Evolutionary conservation across 2,113 vertebrate species (phyloP), one percentile per base, ranked within the genome.

Genomic region (Suricata suricatta): DNA sequence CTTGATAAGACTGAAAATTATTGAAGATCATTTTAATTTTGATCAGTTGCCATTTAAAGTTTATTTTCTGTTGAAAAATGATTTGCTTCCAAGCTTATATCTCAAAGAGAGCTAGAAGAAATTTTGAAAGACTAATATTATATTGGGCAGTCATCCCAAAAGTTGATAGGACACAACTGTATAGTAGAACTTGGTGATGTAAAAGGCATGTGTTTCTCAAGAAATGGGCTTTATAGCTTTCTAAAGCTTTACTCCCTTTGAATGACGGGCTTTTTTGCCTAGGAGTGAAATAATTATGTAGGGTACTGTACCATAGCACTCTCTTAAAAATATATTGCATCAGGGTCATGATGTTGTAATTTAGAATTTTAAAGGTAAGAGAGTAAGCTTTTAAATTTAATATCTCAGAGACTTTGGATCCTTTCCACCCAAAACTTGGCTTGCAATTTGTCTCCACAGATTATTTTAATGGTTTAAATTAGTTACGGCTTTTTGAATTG

Each of bases 271-370:
- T 1, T 96, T 98, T 98, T 97, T 98, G 60, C 87, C 96, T 93
- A 76, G 66, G 69, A 98, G 85, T 96, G n/a, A 98, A 98, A 98
- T 98, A 98, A 98, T 98, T 98, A 88, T 57, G 29, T 77, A 72
- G 44, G 88, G 50, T 98, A 94, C 97, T 98, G 21, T 47, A 96
- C 89, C 94, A 97, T 92, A 98, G 97, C 95, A 69, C 57, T 95
- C 97, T 98, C 93, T 98, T 98, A 98, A 98, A 98, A 96, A 98
- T 95, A 98, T 97, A 98, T 97, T 98, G 69, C 94, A 98, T 83
- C 94, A 92, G 93, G 66, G 66, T 97, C 85, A 72, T 98, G 95
- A 94, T 97, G 97, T 92, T 97, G 81, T 96, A 98, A 97, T 97
- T 97, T 97, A 98, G 96, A 95, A 97, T 98, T 98, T 98, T 97